Conservation (phyloP, 2,797 vertebrate species). For the Adelosebastes latens region DNA sequence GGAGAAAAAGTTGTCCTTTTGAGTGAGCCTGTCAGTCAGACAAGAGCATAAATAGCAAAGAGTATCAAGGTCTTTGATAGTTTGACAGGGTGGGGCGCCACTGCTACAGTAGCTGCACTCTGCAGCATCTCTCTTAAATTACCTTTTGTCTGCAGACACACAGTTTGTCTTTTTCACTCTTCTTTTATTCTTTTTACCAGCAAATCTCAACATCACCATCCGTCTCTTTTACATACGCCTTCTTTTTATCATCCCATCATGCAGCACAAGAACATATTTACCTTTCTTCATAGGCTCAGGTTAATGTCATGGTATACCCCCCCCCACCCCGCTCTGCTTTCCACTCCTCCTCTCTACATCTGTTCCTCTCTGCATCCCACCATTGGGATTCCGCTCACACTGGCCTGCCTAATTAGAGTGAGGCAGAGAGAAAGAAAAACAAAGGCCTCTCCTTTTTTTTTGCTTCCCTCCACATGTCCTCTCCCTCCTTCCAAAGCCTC, state of each 20-base stretch:
- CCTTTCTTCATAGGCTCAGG: slow-evolving; percentile 26
- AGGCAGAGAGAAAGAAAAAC: slow-evolving; percentile 70
- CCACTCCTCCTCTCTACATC: slow-evolving; percentile 53
- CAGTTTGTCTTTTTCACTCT: background rate
- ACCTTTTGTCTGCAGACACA: slow-evolving; percentile 28
- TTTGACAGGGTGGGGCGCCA: slow-evolving; percentile 23
- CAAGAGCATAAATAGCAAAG: background rate
- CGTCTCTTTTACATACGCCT: slow-evolving; percentile 15
- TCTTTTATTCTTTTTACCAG: background rate
- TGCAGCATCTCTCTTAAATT: slow-evolving; percentile 40
- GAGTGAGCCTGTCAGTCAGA: slow-evolving; percentile 18
- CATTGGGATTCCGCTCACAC: slow-evolving; percentile 81
- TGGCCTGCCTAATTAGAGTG: slow-evolving; percentile 79
- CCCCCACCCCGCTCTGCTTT: slow-evolving; percentile 16
- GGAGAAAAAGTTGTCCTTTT: background rate
- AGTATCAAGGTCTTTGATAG: slow-evolving; percentile 29
- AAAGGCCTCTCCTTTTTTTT: slow-evolving; percentile 61
- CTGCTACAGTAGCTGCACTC: slow-evolving; percentile 28
- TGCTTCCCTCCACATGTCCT: slow-evolving; percentile 53
- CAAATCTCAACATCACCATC: slow-evolving; percentile 14
- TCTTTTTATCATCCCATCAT: slow-evolving; percentile 17
- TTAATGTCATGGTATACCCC: slow-evolving; percentile 19
- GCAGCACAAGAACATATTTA: slow-evolving; percentile 24
- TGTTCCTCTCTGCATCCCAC: slow-evolving; percentile 56
- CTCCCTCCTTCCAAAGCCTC: slow-evolving; percentile 45